Base-by-base conservation (phyloP, 1,140 invertebrate genomes). In the Diorhabda carinulata region DNA sequence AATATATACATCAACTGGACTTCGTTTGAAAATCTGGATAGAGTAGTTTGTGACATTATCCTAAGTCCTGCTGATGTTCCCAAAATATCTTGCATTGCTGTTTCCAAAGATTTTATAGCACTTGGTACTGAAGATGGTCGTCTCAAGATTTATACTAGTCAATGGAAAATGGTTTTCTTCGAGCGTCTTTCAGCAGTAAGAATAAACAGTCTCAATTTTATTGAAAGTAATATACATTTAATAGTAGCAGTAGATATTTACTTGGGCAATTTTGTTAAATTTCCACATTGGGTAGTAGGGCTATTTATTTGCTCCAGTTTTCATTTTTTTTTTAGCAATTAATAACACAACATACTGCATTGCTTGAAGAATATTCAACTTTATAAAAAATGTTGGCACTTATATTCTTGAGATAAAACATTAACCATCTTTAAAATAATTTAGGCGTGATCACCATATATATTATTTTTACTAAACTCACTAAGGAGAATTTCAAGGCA, bases 101-200 rank as follows among this genome's bases (percentile, higher is more conserved):
- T 76, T 43, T 76, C 76, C 72, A 75, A 72, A 47, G 44, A 73
- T 6, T 76, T 71, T 67, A 76, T 79, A 57, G 77, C 77, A 43
- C 68, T 78, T 7, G 78, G 78, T 42, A 76, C 76, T 10, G 76
- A 78, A 70, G 77, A 78, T 73, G 78, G 78, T 3, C 70, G 75
- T 72, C 58, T 79, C 42, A 74, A 69, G 67, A 70, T 79, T 10
- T 79, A 70, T 66, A 75, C 74, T n/a, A 61, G 72, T 45, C 60
- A 75, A 47, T 78, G 77, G 78, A 67, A 73, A 6, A 69, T 70
- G 52, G 66, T 78, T 5, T 74, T 71, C 61, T 68, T 64, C 25
- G 67, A 71, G 41, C 67, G 78, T 43, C 70, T 78, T 68, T 72
- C 74, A 61, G 76, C 77, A 7, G 75, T 76, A 25, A 76, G 71